Percentiles rank a stretch among this genome's conserved stretches.
These are phyloP conservation scores for Epizoanthus stellaris DNA, from an alignment of 92 coral and sea anemone genomes.

Conservation along the genomic window DNA sequence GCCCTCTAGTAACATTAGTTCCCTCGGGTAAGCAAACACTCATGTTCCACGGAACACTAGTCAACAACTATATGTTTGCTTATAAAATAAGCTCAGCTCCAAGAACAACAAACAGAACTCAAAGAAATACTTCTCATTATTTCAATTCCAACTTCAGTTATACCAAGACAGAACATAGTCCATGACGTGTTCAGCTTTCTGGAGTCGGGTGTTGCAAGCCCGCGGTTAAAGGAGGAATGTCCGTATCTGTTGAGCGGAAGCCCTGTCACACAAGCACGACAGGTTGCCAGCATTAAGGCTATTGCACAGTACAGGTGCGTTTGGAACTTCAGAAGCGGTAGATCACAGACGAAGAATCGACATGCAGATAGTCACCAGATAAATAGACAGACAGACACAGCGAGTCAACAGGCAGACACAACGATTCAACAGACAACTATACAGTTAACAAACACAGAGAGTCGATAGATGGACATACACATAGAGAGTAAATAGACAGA, in stretches of 20 bases:
- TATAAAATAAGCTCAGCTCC: not conserved
- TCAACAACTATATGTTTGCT: no score
- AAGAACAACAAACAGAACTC: not conserved
- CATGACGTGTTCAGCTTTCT: constrained; percentile 92
- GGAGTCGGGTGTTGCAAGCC: constrained; percentile 77
- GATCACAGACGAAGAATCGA: not conserved
- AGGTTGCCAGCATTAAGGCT: constrained; percentile 77
- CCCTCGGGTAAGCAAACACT: no score
- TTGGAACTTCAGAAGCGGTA: not conserved
- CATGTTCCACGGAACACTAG: no score
- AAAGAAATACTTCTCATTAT: not conserved
- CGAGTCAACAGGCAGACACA: no score
- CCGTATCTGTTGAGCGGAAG: constrained; percentile 73
- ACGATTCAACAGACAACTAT: no score
- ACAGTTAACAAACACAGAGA: no score
- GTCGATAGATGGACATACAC: no score
- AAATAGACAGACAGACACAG: no score
- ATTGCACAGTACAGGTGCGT: constrained; percentile 74
- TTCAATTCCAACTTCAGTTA: constrained; percentile 56
- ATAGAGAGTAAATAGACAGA: no score
- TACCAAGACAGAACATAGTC: constrained; percentile 94
- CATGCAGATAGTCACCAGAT: no score
- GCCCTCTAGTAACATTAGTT: no score
- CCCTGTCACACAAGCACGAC: constrained; percentile 85
- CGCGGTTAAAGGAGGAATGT: constrained; percentile 77